A percentile compares a stretch with the other conserved stretches of the same genome.
Conservation (phyloP, 2,888 invertebrate genomes). For the Ryuthela nishihirai region DNA sequence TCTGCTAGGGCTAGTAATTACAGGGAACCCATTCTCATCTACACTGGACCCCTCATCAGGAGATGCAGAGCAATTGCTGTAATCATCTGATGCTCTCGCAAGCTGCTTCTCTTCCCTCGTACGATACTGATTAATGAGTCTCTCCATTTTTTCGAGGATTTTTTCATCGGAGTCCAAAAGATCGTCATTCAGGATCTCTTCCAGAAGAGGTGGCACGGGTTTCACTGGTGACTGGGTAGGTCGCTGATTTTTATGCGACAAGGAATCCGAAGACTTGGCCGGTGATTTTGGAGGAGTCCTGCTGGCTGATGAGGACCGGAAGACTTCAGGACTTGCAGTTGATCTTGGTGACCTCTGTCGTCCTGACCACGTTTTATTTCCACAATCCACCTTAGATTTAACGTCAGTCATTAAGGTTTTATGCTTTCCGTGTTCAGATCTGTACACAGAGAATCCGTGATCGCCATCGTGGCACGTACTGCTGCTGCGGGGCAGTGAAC, state of each 20-base stretch:
- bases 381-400: too few species aligned
- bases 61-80: conserved; percentile 5
- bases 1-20: too few species aligned
- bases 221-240: conserved; percentile 31
- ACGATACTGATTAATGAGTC: conserved; percentile 31
- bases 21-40: too few species aligned
- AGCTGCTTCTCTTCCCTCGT: conserved; percentile 18
- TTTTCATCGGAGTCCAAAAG: conserved; percentile 32
- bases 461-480: too few species aligned
- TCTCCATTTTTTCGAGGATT: conserved; percentile 27
- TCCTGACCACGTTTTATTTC: too few species aligned
- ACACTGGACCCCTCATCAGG: background rate
- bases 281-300: conserved; percentile 23
- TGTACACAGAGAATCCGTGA: too few species aligned
- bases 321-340: too few species aligned
- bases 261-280: conserved; percentile 22
- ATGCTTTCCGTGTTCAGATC: too few species aligned
- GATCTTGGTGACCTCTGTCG: too few species aligned
- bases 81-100: conserved; percentile 16
- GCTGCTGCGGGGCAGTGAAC: too few species aligned
- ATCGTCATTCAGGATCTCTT: conserved; percentile 32
- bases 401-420: too few species aligned
- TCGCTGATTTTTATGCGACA: too few species aligned
- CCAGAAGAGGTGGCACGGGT: conserved; percentile 31
- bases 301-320: conserved; percentile 23